These are phyloP conservation scores for Pseudochromis fuscus DNA, from an alignment of 2,797 vertebrate species.

Conservation along the genomic window DNA sequence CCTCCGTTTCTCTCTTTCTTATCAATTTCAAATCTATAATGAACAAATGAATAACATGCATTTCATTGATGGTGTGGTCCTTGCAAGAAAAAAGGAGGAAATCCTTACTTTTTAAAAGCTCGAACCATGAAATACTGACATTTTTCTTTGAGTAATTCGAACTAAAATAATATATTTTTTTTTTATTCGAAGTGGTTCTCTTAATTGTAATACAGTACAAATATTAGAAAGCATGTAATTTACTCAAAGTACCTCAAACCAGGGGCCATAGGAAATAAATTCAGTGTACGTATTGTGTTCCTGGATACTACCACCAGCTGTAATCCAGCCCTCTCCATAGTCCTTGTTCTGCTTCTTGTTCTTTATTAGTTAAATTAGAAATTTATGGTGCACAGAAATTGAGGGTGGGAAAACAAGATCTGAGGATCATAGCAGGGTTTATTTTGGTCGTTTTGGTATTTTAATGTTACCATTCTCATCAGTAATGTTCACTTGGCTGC, in stretches of 20 bases:
- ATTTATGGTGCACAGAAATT: constrained; percentile 73
- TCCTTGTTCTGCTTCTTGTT: constrained; percentile 51
- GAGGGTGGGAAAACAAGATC: constrained; percentile 73
- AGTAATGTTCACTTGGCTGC: constrained; percentile 56
- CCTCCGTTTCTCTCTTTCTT: too few relatives aligned
- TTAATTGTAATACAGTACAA: background rate
- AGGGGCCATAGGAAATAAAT: constrained; percentile 15
- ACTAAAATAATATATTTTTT: background rate
- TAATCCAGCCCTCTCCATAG: constrained; percentile 40
- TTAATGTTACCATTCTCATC: constrained; percentile 67
- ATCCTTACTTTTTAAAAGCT: background rate
- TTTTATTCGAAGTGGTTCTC: too few relatives aligned
- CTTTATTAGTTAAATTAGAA: constrained; percentile 70
- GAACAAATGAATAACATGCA: too few relatives aligned
- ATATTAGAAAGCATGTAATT: background rate
- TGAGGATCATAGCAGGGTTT: constrained; percentile 64
- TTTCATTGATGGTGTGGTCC: too few relatives aligned
- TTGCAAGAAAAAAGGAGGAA: background rate
- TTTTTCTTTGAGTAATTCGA: too few relatives aligned
- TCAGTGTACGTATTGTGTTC: constrained; percentile 33
- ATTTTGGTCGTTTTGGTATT: constrained; percentile 69
- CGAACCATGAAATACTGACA: background rate
- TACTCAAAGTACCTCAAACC: background rate
- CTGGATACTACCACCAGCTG: constrained; percentile 31
- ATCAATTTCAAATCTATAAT: too few relatives aligned